A percentile compares a stretch with the other conserved stretches of the same genome.
These are phyloP conservation scores for Coreius guichenoti DNA, from an alignment of 2,797 vertebrate genomes.

Conservation along the genomic window DNA sequence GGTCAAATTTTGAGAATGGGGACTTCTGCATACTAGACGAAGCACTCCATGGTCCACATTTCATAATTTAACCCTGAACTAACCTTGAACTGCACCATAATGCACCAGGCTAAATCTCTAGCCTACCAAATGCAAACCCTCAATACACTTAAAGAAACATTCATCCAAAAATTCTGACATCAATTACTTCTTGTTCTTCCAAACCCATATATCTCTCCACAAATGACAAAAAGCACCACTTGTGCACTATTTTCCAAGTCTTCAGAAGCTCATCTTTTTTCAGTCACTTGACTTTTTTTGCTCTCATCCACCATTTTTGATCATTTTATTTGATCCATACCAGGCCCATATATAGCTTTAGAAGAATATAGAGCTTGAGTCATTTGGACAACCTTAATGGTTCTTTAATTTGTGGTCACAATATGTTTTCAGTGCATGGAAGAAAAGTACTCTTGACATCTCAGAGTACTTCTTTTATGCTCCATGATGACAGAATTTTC, in stretches of 20 bases:
- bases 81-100: slow-evolving; percentile 64
- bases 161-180: background rate
- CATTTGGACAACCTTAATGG: background rate
- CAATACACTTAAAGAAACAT: background rate
- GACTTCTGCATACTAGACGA: slow-evolving; percentile 63
- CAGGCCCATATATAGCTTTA: background rate
- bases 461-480: background rate
- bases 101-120: slow-evolving; percentile 66
- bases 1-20: slow-evolving; percentile 36
- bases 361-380: background rate
- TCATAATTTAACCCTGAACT: slow-evolving; percentile 24
- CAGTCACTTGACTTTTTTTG: background rate
- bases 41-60: slow-evolving; percentile 62
- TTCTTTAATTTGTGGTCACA: background rate
- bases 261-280: background rate
- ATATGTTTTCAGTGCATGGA: background rate
- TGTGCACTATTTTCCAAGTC: background rate
- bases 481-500: background rate
- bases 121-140: slow-evolving; percentile 55
- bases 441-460: background rate
- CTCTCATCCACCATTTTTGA: background rate
- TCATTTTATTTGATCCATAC: background rate
- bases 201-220: background rate
- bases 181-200: background rate
- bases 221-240: background rate